phyloP scores from a whole-genome alignment of 2,113 vertebrate species.

The Craseonycteris thonglongyai region DNA sequence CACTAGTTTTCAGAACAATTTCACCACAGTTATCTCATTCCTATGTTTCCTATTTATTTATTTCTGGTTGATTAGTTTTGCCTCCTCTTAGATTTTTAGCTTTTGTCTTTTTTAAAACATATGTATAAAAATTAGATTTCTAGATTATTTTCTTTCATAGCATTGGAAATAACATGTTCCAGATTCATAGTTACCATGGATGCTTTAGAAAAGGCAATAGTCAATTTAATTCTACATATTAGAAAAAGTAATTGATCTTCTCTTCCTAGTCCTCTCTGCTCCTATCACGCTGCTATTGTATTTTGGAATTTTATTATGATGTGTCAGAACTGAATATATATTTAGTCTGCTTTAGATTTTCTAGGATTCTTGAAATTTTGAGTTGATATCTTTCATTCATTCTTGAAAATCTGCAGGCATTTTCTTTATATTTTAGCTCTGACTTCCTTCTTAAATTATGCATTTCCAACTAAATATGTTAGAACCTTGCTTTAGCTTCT shows the following conservation, averaged over 20 bases:
- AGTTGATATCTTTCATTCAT: neutral
- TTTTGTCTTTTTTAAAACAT: neutral
- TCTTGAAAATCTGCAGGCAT: neutral
- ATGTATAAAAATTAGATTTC: neutral
- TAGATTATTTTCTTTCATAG: neutral
- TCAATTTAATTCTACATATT: neutral
- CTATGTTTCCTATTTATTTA: neutral
- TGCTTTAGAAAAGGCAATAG: neutral
- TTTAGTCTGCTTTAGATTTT: neutral
- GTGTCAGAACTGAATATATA: neutral
- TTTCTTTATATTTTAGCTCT: neutral
- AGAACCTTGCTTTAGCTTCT: neutral
- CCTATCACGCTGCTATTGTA: neutral
- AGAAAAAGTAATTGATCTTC: neutral
- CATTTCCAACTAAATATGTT: neutral
- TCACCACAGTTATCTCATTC: neutral
- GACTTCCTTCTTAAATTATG: neutral
- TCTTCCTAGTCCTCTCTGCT: neutral
- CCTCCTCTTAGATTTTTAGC: neutral
- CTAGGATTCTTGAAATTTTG: neutral
- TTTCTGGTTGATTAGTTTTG: neutral
- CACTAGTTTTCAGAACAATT: neutral
- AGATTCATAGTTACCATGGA: neutral
- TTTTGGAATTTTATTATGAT: neutral
- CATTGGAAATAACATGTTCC: neutral